phyloP scores from a whole-genome alignment of 2,113 vertebrate species.

The Panthera tigris region DNA sequence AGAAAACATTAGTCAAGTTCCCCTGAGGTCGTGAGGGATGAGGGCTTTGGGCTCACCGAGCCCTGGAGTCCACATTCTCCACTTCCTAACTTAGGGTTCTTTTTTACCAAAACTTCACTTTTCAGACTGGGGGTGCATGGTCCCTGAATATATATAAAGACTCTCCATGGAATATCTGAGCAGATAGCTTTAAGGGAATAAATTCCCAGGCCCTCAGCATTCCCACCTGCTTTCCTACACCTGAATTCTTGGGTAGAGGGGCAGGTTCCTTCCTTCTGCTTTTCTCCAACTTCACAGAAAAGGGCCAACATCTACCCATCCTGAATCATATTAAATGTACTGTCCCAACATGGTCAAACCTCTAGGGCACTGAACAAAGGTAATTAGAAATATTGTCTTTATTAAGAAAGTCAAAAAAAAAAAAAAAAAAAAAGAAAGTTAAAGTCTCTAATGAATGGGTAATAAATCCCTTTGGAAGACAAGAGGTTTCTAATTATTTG shows the following conservation, averaged over 20 bases:
- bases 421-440: too few relatives aligned
- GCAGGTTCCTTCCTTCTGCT: too few relatives aligned
- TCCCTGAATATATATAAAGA: not conserved
- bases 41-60: not conserved
- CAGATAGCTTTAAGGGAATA: not conserved
- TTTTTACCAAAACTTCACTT: not conserved
- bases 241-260: not conserved
- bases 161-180: not conserved
- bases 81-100: not conserved
- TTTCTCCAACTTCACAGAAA: not conserved
- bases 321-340: not conserved
- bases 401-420: slow-evolving; percentile 35
- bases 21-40: accelerated
- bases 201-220: too few relatives aligned
- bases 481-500: slow-evolving; percentile 32
- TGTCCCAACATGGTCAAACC: not conserved
- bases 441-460: slow-evolving; percentile 11
- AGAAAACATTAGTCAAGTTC: not conserved
- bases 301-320: not conserved
- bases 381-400: slow-evolving; percentile 43
- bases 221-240: not conserved
- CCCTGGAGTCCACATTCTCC: not conserved
- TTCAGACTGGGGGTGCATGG: not conserved
- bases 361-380: not conserved
- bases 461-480: slow-evolving; percentile 27